Conservation (phyloP, 2,888 invertebrate species). For the Bombyx huttoni region DNA sequence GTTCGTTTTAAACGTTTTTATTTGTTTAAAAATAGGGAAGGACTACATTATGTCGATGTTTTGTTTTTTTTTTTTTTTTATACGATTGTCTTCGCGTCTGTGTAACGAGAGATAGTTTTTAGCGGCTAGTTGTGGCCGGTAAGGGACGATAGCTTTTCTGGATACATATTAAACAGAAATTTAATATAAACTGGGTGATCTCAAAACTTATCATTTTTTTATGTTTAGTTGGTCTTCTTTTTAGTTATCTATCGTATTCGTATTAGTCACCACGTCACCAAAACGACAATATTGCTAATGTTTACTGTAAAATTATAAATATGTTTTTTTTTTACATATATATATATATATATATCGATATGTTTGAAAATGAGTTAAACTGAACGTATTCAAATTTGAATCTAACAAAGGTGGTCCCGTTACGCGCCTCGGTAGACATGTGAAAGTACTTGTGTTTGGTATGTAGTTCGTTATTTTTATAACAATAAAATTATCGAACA, state of each 20-base stretch:
- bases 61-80: neutral
- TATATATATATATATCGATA: too few relatives aligned
- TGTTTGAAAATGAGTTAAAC: neutral
- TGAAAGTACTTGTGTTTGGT: slow-evolving; percentile 12
- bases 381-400: neutral
- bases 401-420: neutral
- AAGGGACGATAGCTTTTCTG: neutral
- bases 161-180: neutral
- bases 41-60: neutral
- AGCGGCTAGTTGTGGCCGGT: neutral
- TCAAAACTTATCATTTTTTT: neutral
- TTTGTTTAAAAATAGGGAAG: too few relatives aligned
- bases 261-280: too few relatives aligned
- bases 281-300: too few relatives aligned
- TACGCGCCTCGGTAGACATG: slow-evolving; percentile 6
- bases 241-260: neutral
- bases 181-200: neutral
- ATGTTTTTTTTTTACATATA: too few relatives aligned
- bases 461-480: slow-evolving; percentile 17
- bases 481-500: slow-evolving; percentile 18
- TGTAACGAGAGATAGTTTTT: neutral
- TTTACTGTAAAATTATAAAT: too few relatives aligned
- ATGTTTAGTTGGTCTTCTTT: neutral
- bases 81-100: neutral
- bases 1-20: too few relatives aligned